Base-by-base conservation (phyloP, 35 echinoderm and acorn worm genomes). In the Eucidaris tribuloides region DNA sequence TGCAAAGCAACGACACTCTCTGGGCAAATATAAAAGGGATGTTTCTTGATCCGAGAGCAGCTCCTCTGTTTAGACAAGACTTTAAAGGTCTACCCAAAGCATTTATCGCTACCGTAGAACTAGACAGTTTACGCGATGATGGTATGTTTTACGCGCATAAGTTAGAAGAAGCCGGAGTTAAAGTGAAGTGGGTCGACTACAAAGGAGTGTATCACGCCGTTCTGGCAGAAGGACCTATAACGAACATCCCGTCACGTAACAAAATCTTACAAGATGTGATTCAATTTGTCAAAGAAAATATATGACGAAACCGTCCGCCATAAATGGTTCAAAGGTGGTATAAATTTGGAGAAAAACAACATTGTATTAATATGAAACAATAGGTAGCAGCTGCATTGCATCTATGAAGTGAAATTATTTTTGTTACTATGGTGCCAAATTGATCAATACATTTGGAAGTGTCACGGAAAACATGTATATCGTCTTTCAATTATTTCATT, bases 61-160 rank as follows among this genome's bases (percentile, higher is more conserved):
- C 72, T 34, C 88, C 88, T 2, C 40, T 90, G 6, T 30, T 90
- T 48, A 41, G 81, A 24, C 33, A 62, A 15, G 55, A 90, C 30
- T 66, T 90, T 42, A 57, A 14, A 43, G 88, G 94, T 49, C 77
- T 97, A 20, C 90, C 94, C 29, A 77, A 78, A 40, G 90, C 94
- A 3, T 97, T 86, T 62, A 86, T 97, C 37, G 28, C 84, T 7
- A 97, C 94, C 1, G 62, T 55, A 31, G 85, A 92, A 28, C 85
- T 86, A 79, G 94, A 97, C 39, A 60, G 68, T 19, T 30, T 97
- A 25, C 56, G 94, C 32, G 94, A 97, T 79, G 94, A 97, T 42
- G 90, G 94, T 29, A 92, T 92, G 50, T 54, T 97, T 7, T 97
- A 97, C 78, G 77, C 83, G 13, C 46, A 70, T 38, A 66, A 44